Evolutionary conservation across 2,888 invertebrate species (phyloP).

Genomic region (Tiliacea aurago): DNA sequence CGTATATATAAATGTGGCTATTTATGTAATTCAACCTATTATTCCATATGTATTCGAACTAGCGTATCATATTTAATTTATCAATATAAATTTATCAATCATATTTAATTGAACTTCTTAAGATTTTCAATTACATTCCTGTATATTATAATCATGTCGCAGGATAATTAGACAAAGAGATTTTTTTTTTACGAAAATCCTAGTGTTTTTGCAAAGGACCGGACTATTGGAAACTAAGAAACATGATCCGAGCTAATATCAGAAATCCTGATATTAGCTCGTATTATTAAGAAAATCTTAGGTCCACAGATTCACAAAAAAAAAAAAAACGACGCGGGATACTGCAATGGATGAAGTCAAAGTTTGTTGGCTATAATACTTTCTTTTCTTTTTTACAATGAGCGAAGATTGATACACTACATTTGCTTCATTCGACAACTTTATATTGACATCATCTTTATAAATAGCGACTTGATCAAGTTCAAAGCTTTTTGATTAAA

Average conservation of each 20-base stretch:
- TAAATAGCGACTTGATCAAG: neutral
- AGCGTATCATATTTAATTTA: too few species aligned
- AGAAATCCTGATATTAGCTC: neutral
- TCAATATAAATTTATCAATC: too few species aligned
- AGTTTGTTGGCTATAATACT: neutral
- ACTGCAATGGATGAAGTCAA: neutral
- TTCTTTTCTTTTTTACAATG: neutral
- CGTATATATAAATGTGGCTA: neutral
- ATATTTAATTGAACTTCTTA: neutral
- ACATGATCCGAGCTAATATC: neutral
- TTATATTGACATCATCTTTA: neutral
- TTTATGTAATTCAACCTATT: constrained; percentile 1
- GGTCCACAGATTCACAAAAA: neutral
- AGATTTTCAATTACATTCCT: neutral
- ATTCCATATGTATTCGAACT: constrained; percentile 4
- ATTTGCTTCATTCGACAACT: neutral
- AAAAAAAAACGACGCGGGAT: neutral
- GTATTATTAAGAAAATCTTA: neutral
- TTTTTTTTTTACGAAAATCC: too few species aligned
- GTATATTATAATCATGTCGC: neutral
- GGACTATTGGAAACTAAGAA: neutral
- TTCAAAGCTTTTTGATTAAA: neutral
- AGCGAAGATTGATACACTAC: neutral
- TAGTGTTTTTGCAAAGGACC: neutral
- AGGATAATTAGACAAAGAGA: neutral